Conservation (phyloP, 2,888 invertebrate species). For the Strigamia maritima region DNA sequence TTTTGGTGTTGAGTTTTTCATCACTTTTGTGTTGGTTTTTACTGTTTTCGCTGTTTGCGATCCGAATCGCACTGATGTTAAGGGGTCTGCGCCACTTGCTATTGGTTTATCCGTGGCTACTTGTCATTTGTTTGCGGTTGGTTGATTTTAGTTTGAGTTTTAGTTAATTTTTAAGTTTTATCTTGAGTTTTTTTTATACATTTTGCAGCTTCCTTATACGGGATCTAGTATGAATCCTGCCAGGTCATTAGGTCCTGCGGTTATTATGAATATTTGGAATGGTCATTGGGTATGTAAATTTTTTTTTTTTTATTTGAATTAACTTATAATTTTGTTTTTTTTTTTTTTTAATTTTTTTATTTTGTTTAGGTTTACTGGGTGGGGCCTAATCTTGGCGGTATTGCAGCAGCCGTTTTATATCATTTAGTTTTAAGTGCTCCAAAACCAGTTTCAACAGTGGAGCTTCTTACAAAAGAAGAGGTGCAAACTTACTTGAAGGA, state of each 20-base stretch:
- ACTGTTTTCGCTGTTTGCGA: slow-evolving; percentile 82
- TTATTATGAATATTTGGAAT: slow-evolving; percentile 69
- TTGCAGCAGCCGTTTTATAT: neutral
- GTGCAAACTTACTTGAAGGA: neutral
- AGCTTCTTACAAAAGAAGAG: too few species aligned
- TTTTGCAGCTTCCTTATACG: slow-evolving; percentile 62
- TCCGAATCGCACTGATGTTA: slow-evolving; percentile 71
- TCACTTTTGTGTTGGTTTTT: slow-evolving; percentile 77
- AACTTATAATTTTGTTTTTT: too few species aligned
- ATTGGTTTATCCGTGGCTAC: slow-evolving; percentile 82
- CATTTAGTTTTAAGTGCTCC: neutral
- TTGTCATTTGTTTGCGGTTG: slow-evolving; percentile 72
- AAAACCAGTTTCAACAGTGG: neutral
- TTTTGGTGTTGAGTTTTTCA: too few species aligned
- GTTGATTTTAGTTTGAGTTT: neutral
- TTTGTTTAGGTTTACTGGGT: neutral
- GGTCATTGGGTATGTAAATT: slow-evolving; percentile 72
- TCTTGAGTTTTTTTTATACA: neutral
- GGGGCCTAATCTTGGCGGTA: neutral
- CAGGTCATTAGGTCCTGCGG: slow-evolving; percentile 79
- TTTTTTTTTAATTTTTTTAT: too few species aligned
- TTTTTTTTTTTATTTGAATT: neutral
- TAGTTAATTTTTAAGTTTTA: neutral
- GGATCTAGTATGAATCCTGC: slow-evolving; percentile 93
- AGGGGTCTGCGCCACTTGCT: slow-evolving; percentile 75